Evolutionary conservation across 2,113 vertebrate genomes (phyloP).

Genomic region (Xerus inauris): DNA sequence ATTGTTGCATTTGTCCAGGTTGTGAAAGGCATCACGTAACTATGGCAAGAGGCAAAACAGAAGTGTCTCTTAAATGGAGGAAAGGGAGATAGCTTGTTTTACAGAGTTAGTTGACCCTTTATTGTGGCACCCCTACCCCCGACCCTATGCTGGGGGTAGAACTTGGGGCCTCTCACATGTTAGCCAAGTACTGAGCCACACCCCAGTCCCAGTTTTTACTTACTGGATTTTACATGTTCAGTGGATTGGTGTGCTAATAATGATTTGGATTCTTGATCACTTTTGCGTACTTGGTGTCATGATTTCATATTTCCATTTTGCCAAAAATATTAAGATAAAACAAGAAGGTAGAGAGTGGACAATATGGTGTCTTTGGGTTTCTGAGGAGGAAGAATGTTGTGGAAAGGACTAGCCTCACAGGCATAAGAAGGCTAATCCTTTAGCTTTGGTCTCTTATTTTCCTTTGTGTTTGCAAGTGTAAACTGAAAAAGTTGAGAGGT

Average conservation of each 20-base stretch:
- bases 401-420: not conserved
- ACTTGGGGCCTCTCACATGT: not conserved
- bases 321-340: not conserved
- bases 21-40: not conserved
- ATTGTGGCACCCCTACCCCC: not conserved
- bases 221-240: conserved; percentile 5
- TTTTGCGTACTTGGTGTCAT: not conserved
- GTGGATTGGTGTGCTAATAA: not conserved
- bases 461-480: not conserved
- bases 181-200: not conserved
- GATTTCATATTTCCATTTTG: conserved; percentile 33
- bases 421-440: not conserved
- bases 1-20: not conserved
- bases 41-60: not conserved
- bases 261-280: not conserved
- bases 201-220: not conserved
- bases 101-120: not conserved
- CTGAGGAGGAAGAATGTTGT: not conserved
- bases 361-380: not conserved
- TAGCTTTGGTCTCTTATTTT: not conserved
- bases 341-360: not conserved
- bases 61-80: not conserved
- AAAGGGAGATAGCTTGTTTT: not conserved
- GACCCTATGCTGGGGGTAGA: not conserved
- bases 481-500: not conserved